phyloP scores from a whole-genome alignment of 2,888 invertebrate species.

The Mermis nigrescens region DNA sequence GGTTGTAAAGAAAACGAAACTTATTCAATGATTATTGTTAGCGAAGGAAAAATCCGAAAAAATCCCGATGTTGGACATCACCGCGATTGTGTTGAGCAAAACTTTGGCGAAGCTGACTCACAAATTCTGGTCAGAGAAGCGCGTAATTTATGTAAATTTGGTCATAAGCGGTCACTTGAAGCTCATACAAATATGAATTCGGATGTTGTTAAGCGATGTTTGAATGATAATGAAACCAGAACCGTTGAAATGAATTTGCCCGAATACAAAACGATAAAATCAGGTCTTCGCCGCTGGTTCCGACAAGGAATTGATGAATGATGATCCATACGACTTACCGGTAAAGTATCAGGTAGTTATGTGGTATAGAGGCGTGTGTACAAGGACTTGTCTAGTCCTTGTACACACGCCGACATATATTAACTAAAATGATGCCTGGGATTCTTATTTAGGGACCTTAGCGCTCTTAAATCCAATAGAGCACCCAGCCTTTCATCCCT shows the following conservation, averaged over 20 bases:
- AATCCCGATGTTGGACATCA: not conserved
- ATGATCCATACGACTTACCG: not conserved
- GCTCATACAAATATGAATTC: not conserved
- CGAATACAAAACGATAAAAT: not conserved
- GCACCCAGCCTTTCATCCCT: too few relatives aligned
- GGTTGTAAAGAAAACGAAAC: too few relatives aligned
- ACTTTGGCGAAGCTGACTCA: not conserved
- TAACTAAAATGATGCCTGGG: too few relatives aligned
- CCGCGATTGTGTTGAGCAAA: not conserved
- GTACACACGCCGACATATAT: too few relatives aligned
- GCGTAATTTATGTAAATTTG: not conserved
- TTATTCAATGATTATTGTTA: too few relatives aligned
- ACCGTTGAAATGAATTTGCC: not conserved
- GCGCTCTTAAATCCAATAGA: too few relatives aligned
- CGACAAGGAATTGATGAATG: not conserved
- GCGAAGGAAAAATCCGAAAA: too few relatives aligned
- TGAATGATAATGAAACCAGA: not conserved
- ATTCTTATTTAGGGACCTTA: too few relatives aligned
- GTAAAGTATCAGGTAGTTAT: not conserved
- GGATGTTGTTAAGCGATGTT: not conserved
- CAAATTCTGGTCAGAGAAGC: not conserved
- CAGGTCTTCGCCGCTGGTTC: not conserved
- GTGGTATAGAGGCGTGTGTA: too few relatives aligned
- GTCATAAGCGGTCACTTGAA: not conserved
- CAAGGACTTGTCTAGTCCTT: too few relatives aligned